These are phyloP conservation scores for Pseudococcus longispinus DNA, from an alignment of 2,888 invertebrate genomes.

Conservation along the genomic window DNA sequence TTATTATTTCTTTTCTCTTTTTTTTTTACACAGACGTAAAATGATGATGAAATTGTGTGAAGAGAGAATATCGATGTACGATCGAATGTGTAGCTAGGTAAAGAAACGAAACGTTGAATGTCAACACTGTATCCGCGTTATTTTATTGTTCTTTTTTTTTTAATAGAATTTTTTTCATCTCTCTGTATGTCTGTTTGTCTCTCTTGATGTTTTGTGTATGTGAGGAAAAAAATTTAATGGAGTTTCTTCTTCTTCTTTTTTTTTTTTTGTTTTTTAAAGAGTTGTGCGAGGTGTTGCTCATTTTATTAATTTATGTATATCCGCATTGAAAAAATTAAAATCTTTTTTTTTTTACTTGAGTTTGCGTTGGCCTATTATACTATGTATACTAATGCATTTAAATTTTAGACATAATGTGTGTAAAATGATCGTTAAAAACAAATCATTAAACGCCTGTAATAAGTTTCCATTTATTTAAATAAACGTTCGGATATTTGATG, in stretches of 20 bases:
- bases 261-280: conserved; percentile 25
- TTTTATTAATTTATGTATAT: conserved; percentile 46
- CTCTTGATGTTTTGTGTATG: conserved; percentile 16
- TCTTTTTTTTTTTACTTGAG: conserved; percentile 25
- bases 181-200: not conserved
- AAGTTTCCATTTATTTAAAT: conserved; percentile 55
- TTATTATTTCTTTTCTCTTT: conserved; percentile 33
- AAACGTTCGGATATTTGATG: conserved; percentile 53
- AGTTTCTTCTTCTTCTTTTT: too few species aligned
- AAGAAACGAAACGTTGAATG: not conserved
- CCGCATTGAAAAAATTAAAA: conserved; percentile 18
- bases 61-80: not conserved
- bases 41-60: not conserved
- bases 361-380: conserved; percentile 51
- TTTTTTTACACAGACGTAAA: conserved; percentile 35
- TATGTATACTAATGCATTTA: conserved; percentile 51
- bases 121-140: not conserved
- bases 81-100: too few species aligned
- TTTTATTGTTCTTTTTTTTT: conserved; percentile 4
- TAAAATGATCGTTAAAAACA: conserved; percentile 25
- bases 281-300: conserved; percentile 55
- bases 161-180: not conserved
- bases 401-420: conserved; percentile 49
- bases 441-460: conserved; percentile 50
- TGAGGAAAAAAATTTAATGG: not conserved